These are phyloP conservation scores for Phengaris alcon DNA, from an alignment of 2,888 invertebrate genomes.

Conservation along the genomic window DNA sequence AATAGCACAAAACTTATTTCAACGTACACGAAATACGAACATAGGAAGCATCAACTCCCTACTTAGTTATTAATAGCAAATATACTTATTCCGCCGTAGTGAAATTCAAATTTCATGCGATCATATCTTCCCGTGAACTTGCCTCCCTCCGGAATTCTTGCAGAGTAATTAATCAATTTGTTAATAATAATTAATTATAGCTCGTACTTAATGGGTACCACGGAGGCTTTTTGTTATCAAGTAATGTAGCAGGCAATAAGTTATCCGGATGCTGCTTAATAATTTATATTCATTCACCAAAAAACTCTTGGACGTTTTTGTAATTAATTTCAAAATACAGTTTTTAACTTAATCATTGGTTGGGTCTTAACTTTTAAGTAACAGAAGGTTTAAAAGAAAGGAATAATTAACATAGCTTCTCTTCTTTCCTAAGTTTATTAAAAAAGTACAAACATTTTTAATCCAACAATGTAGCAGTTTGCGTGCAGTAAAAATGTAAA, in stretches of 20 bases:
- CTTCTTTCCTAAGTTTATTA: too few relatives aligned
- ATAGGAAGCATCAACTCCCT: constrained; percentile 5
- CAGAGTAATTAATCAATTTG: constrained; percentile 60
- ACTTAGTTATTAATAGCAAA: constrained; percentile 7
- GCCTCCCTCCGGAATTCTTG: constrained; percentile 45
- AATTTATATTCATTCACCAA: constrained; percentile 22
- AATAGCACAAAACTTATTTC: not conserved
- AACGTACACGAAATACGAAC: not conserved
- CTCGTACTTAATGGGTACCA: constrained; percentile 32
- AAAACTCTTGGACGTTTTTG: not conserved
- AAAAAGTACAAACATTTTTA: too few relatives aligned
- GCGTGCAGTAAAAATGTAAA: too few relatives aligned
- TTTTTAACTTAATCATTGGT: not conserved
- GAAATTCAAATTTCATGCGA: constrained; percentile 33
- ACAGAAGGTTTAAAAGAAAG: not conserved
- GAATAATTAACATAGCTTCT: too few relatives aligned
- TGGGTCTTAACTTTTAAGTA: not conserved
- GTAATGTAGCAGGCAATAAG: constrained; percentile 23
- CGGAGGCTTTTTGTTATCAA: constrained; percentile 30
- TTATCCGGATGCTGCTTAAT: constrained; percentile 16
- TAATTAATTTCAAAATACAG: not conserved
- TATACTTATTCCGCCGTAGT: not conserved
- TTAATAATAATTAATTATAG: constrained; percentile 49
- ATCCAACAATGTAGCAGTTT: too few relatives aligned
- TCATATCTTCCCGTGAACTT: constrained; percentile 36